Base-by-base conservation (phyloP, 2,888 invertebrate genomes). In the Chrysodeixis includens region DNA sequence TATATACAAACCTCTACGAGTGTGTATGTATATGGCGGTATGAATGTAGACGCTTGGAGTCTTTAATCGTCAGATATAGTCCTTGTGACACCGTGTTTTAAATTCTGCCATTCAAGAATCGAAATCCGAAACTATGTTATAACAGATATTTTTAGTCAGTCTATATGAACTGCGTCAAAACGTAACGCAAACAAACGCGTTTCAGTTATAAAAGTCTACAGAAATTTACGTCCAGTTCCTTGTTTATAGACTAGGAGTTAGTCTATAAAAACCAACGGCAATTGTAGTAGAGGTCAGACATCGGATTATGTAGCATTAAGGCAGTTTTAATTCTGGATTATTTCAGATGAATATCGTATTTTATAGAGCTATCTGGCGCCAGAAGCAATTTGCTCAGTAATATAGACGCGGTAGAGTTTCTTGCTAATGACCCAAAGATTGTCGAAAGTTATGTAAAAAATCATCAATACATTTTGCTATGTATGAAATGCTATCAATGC, bases 201-300 rank as follows among this genome's bases (percentile, higher is more conserved):
- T 32, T 8, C 9, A 9, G 57, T 55, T 58, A 70, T 72, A 70
- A 72, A 72, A 60, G 75, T 72, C 75, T 14, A 22, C 35, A 54
- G 12, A 64, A 65, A 72, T 72, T 72, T 44, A 69, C 26, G 32
- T 30, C 12, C 40, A 32, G 35, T 18, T 40, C 16, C 3, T 4
- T 30, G 51, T 44, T 44, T 44, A 44, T 16, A 3, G 44, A 44
- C 5, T 44, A 16, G 8, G 2, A 3, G n/a, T 35, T 35, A 44
- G 44, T 44, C 44, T 44, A 44, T 44, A 44, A 44, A 44, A 16
- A 44, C 44, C 16, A 6, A 44, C 44, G 16, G 1, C 4, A 16
- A 16, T 7, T 16, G 44, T 16, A 16, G 0, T 44, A 16, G 16
- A 16, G 44, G 16, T 44, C 2, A 44, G 7, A 8, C 44, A 16